Conservation (phyloP, 2,797 vertebrate species). For the Chelon labrosus region DNA sequence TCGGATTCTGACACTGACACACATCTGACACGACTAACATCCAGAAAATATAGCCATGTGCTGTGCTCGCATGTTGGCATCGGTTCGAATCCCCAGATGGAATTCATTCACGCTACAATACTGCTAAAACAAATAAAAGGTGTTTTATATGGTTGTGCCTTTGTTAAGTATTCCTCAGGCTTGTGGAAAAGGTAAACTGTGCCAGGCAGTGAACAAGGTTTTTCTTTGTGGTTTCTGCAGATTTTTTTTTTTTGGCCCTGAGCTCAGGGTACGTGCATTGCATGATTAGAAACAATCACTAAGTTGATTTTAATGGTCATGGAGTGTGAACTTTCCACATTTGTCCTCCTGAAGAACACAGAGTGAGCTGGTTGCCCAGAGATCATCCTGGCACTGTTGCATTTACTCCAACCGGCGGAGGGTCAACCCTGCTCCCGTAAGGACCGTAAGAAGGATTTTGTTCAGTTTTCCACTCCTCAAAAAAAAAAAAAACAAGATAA, state of each 20-base stretch:
- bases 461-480: not conserved
- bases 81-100: not conserved
- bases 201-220: slow-evolving; percentile 64
- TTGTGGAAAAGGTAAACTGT: slow-evolving; percentile 17
- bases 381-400: slow-evolving; percentile 24
- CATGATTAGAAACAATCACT: slow-evolving; percentile 45
- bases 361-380: not conserved
- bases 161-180: slow-evolving; percentile 25
- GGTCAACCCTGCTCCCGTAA: not conserved
- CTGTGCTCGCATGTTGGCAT: slow-evolving; percentile 12
- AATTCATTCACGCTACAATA: slow-evolving; percentile 15
- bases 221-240: slow-evolving; percentile 52
- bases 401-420: not conserved
- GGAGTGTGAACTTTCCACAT: slow-evolving; percentile 46
- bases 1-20: slow-evolving; percentile 3
- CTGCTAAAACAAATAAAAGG: slow-evolving; percentile 28
- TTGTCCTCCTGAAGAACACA: slow-evolving; percentile 11
- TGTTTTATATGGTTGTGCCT: slow-evolving; percentile 44
- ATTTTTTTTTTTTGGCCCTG: slow-evolving; percentile 10
- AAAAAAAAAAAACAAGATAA: not conserved
- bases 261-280: slow-evolving; percentile 9
- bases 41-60: not conserved
- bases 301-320: slow-evolving; percentile 21
- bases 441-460: not conserved
- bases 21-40: slow-evolving; percentile 3